A percentile compares a stretch with the other conserved stretches of the same genome.
Evolutionary conservation across 2,797 vertebrate species (phyloP).

Genomic region (Coracias cyanogaster): DNA sequence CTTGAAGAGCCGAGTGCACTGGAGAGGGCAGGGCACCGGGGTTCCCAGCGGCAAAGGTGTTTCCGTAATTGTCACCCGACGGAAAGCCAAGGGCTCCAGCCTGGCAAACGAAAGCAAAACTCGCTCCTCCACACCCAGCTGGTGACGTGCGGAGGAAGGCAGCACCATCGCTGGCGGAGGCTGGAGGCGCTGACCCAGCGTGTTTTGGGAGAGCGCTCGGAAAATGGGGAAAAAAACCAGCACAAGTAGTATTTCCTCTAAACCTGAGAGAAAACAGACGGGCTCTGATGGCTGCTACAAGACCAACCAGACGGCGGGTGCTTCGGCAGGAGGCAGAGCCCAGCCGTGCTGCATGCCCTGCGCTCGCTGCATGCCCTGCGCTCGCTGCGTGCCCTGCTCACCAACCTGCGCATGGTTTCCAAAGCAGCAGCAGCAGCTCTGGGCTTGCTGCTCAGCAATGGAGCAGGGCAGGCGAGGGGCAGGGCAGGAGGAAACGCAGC

Average conservation of each 20-base stretch:
- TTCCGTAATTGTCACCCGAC: not conserved
- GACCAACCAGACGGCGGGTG: accelerated
- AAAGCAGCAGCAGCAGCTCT: not conserved
- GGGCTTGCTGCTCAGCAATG: not conserved
- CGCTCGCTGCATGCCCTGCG: accelerated
- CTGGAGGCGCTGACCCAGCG: not conserved
- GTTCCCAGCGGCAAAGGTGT: not conserved
- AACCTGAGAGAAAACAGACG: accelerated
- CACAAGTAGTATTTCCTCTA: not conserved
- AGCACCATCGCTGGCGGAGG: not conserved
- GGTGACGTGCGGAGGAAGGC: not conserved
- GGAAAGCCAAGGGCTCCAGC: not conserved
- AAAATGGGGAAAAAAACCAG: not conserved
- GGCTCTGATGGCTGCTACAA: accelerated
- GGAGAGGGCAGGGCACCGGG: not conserved
- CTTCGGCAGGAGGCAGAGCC: not conserved
- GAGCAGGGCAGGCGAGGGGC: not conserved
- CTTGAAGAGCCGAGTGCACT: accelerated
- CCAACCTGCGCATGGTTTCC: accelerated
- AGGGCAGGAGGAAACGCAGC: accelerated
- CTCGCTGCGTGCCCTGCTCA: accelerated
- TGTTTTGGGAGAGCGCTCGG: accelerated
- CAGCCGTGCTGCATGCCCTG: not conserved
- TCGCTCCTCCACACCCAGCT: not conserved
- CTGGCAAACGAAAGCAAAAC: conserved; percentile 24